phyloP scores from a whole-genome alignment of 1,140 invertebrate genomes.

The Sarcophaga bullata region DNA sequence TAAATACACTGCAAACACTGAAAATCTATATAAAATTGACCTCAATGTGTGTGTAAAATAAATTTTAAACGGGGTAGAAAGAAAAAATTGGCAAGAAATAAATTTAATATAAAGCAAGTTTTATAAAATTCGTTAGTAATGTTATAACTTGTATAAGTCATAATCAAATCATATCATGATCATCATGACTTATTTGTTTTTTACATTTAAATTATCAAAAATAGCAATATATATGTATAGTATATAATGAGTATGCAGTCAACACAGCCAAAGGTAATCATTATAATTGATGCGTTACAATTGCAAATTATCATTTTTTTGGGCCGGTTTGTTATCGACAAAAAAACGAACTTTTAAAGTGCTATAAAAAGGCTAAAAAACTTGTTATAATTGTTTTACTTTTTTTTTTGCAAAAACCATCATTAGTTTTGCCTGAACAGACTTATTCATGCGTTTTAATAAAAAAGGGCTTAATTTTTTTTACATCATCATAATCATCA shows the following conservation, averaged over 20 bases:
- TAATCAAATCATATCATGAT: too few species aligned
- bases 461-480: background rate
- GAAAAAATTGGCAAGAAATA: background rate
- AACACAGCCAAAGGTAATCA: background rate
- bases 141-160: too few species aligned
- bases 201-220: too few species aligned
- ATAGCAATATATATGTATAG: too few species aligned
- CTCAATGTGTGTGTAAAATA: background rate
- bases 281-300: constrained; percentile 4
- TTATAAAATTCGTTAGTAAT: background rate
- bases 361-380: background rate
- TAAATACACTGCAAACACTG: background rate
- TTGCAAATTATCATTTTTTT: too few species aligned
- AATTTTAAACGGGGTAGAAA: background rate
- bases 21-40: background rate
- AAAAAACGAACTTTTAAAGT: too few species aligned
- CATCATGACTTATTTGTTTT: too few species aligned
- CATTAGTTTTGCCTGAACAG: background rate
- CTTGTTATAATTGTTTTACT: background rate
- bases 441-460: background rate
- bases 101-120: background rate
- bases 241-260: too few species aligned
- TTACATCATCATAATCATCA: background rate
- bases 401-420: background rate
- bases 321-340: too few species aligned